Evolutionary conservation across 2,797 vertebrate genomes (phyloP), one percentile per base, ranked within the genome.

Genomic region (Cirrhinus mrigala): DNA sequence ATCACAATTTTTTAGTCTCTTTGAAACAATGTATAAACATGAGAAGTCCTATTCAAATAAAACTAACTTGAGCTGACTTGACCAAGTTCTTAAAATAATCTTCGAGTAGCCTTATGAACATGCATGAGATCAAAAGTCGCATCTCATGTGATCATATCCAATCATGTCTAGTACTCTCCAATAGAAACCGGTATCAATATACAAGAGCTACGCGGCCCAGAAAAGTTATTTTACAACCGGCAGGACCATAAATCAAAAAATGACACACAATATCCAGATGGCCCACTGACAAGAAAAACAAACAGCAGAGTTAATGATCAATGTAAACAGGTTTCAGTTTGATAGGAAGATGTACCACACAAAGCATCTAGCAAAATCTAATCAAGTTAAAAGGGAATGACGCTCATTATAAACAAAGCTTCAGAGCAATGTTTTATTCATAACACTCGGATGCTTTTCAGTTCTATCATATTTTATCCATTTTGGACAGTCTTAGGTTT

Each of bases 351-450:
- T 33, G 20, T 4, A 33, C 5, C 33, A 82, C 70, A 73, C 33
- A 46, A 64, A 60, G 24, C 54, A 82, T 18, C 56, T 54, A 77
- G 50, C 24, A 27, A 62, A 85, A 81, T 74, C 74, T 40, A 84
- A 78, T 79, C 75, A 88, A 84, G 58, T 68, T 75, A 79, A 75
- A 86, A 82, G 52, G 29, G 50, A 46, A 81, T 73, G 68, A 84
- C 48, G 29, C 54, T 77, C 44, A 78, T 71, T 82, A 85, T 66
- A 74, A 69, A 62, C 73, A 50, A n/a, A 77, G 40, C 37, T 44
- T 58, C 84, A 37, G 33, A 73, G 37, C 48, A 18, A 86, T 64
- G 76, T 79, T 80, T 88, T 86, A 86, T 81, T 88, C 60, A 88
- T 79, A 60, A 82, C 60, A 88, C 48, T 48, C 40, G 3, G 6